These are phyloP conservation scores for Notodonta ziczac DNA, from an alignment of 2,888 invertebrate species.

Conservation along the genomic window DNA sequence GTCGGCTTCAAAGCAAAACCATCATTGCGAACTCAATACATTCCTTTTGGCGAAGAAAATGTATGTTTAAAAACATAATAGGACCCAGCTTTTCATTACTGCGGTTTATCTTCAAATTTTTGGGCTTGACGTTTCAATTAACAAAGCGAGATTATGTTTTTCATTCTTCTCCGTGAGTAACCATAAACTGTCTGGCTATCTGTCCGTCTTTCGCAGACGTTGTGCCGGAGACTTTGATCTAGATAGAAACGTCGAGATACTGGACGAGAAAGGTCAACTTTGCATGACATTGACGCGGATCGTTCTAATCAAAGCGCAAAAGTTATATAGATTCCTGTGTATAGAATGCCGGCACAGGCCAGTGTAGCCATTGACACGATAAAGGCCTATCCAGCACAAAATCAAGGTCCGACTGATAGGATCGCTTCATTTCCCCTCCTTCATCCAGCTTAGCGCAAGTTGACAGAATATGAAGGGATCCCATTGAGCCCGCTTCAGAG, in stretches of 20 bases:
- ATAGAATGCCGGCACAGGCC: too few species aligned
- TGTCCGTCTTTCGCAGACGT: not conserved
- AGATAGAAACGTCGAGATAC: not conserved
- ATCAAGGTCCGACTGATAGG: too few species aligned
- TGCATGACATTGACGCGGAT: not conserved
- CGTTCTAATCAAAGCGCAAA: too few species aligned
- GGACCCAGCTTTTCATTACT: not conserved
- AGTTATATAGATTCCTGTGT: too few species aligned
- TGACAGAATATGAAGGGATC: too few species aligned
- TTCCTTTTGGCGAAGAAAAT: not conserved
- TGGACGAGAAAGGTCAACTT: not conserved
- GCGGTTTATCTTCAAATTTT: not conserved
- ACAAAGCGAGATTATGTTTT: conserved; percentile 8
- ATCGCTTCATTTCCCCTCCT: too few species aligned
- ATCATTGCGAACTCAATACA: not conserved
- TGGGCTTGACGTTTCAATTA: conserved; percentile 15
- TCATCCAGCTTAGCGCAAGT: too few species aligned
- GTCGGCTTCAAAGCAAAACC: not conserved
- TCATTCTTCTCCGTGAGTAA: not conserved
- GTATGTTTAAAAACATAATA: not conserved
- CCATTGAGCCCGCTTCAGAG: too few species aligned
- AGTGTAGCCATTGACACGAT: too few species aligned
- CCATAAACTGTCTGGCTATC: not conserved
- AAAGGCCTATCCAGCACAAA: too few species aligned
- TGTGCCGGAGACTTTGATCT: not conserved